phyloP scores from a whole-genome alignment of 2,797 vertebrate species.

The Peromyscus aztecus region DNA sequence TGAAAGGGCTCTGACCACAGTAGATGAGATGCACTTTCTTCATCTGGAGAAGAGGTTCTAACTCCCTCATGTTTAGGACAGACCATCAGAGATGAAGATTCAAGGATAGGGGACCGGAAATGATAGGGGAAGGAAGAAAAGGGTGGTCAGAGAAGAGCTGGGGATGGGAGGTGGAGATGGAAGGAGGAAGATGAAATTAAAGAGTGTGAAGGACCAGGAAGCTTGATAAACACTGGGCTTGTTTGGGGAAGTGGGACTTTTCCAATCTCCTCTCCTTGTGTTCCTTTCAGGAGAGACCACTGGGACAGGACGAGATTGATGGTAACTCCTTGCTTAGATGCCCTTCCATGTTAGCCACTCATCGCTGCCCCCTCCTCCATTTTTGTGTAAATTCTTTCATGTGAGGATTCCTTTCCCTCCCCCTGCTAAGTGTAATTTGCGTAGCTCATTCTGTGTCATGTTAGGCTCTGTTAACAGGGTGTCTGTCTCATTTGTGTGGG shows the following conservation, averaged over 20 bases:
- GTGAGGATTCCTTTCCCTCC: neutral
- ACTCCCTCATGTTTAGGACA: accelerated
- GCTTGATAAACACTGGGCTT: accelerated
- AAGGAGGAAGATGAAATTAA: neutral
- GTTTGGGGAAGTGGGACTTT: neutral
- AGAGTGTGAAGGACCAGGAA: neutral
- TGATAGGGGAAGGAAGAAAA: neutral
- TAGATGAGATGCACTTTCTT: neutral
- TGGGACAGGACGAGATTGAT: slow-evolving; percentile 86
- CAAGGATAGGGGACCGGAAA: neutral
- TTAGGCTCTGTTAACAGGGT: neutral
- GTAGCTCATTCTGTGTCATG: neutral
- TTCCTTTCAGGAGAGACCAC: slow-evolving; percentile 79
- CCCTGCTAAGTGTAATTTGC: neutral
- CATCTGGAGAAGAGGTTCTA: neutral
- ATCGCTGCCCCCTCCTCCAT: neutral
- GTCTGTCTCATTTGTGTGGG: neutral
- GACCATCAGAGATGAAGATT: neutral
- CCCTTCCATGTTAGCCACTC: neutral
- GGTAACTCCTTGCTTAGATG: slow-evolving; percentile 71
- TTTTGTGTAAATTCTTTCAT: neutral
- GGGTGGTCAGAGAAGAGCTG: neutral
- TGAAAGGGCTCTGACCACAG: neutral
- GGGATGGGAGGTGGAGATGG: neutral
- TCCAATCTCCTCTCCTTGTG: neutral